These are phyloP conservation scores for Cephus spinipes DNA, from an alignment of 2,888 invertebrate species.

Conservation along the genomic window DNA sequence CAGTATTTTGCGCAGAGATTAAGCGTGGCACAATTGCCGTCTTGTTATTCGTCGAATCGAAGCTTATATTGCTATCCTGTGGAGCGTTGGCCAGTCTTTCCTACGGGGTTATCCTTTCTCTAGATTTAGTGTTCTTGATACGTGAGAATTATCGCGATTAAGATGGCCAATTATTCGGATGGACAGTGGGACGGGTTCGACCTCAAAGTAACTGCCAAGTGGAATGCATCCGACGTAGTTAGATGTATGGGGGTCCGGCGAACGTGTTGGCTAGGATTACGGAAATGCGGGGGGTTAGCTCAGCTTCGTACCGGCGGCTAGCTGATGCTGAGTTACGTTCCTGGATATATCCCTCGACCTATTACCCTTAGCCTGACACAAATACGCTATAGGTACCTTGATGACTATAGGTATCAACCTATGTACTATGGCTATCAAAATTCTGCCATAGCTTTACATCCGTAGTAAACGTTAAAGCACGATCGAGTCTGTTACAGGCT, in stretches of 20 bases:
- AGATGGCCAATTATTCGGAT: slow-evolving; percentile 46
- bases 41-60: neutral
- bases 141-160: slow-evolving; percentile 52
- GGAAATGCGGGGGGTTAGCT: slow-evolving; percentile 46
- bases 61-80: neutral
- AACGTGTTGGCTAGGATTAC: slow-evolving; percentile 62
- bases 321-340: slow-evolving; percentile 66
- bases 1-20: neutral
- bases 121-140: neutral
- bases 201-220: slow-evolving; percentile 61
- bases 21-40: neutral
- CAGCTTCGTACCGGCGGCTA: slow-evolving; percentile 36
- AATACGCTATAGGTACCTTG: slow-evolving; percentile 38
- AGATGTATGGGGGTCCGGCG: slow-evolving; percentile 24
- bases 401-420: neutral
- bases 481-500: neutral
- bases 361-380: slow-evolving; percentile 52
- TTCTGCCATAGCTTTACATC: neutral
- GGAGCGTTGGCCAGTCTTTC: neutral
- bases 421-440: neutral
- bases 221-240: slow-evolving; percentile 44
- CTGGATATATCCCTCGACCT: slow-evolving; percentile 61
- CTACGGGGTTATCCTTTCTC: neutral
- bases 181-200: slow-evolving; percentile 47
- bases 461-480: neutral